phyloP scores from a whole-genome alignment of 2,113 vertebrate genomes.

The Gopherus flavomarginatus region DNA sequence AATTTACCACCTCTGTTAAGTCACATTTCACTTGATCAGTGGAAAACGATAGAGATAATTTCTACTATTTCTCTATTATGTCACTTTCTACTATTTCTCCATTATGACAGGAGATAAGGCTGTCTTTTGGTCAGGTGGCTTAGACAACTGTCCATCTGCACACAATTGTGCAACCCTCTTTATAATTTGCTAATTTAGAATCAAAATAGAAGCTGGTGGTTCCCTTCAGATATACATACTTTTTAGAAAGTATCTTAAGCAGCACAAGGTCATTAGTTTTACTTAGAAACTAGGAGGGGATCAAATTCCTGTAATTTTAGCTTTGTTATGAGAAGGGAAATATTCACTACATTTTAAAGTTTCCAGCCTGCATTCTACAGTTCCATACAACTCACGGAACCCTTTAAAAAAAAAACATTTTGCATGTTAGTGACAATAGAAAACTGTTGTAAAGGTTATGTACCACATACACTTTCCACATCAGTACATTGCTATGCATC shows the following conservation, averaged over 20 bases:
- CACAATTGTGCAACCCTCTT: constrained; percentile 3
- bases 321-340: background rate
- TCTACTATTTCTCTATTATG: background rate
- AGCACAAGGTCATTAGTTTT: constrained; percentile 43
- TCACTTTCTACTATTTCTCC: background rate
- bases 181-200: constrained; percentile 42
- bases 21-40: background rate
- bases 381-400: background rate
- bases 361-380: background rate
- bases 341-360: background rate
- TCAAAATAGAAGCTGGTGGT: constrained; percentile 41
- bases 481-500: background rate
- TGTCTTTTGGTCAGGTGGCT: background rate
- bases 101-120: constrained; percentile 5
- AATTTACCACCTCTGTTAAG: background rate
- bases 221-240: constrained; percentile 54
- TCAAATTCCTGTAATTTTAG: constrained; percentile 39
- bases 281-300: constrained; percentile 12
- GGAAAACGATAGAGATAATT: background rate
- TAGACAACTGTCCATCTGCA: constrained; percentile 41
- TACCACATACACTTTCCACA: background rate
- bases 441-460: background rate
- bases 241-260: constrained; percentile 35
- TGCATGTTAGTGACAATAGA: background rate
- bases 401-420: background rate